These are phyloP conservation scores for Cebuella pygmaea DNA, from an alignment of 2,797 vertebrate genomes.

Conservation along the genomic window DNA sequence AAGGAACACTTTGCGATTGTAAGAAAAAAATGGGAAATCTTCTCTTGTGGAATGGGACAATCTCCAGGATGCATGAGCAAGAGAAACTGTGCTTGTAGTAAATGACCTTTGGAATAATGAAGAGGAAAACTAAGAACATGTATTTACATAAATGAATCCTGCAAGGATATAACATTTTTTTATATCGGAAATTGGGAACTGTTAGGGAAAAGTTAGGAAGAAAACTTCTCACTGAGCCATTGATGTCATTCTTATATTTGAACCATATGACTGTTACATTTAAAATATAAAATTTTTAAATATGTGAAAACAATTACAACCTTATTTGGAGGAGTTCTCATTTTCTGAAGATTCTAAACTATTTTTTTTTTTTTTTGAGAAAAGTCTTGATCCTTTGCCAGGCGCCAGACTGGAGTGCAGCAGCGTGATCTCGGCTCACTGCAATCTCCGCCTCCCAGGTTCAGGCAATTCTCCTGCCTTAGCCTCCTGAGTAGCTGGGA, in stretches of 20 bases:
- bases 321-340: neutral
- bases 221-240: neutral
- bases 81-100: neutral
- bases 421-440: too few relatives aligned
- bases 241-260: constrained; percentile 5
- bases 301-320: neutral
- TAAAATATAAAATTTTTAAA: neutral
- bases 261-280: neutral
- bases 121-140: constrained; percentile 39
- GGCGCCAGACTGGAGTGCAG: too few relatives aligned
- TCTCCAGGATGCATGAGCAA: neutral
- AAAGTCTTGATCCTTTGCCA: too few relatives aligned
- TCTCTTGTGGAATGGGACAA: neutral
- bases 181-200: neutral
- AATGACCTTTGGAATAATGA: constrained; percentile 22
- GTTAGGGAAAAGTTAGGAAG: neutral
- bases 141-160: constrained; percentile 7
- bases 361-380: neutral
- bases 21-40: neutral
- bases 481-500: too few relatives aligned
- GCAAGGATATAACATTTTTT: neutral
- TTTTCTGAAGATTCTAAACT: constrained; percentile 4
- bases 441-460: too few relatives aligned
- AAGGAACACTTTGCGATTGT: neutral
- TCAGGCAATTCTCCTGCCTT: too few relatives aligned